A percentile compares a stretch with the other conserved stretches of the same genome.
phyloP scores from a whole-genome alignment of 2,113 vertebrate genomes.

The Ginglymostoma cirratum region DNA sequence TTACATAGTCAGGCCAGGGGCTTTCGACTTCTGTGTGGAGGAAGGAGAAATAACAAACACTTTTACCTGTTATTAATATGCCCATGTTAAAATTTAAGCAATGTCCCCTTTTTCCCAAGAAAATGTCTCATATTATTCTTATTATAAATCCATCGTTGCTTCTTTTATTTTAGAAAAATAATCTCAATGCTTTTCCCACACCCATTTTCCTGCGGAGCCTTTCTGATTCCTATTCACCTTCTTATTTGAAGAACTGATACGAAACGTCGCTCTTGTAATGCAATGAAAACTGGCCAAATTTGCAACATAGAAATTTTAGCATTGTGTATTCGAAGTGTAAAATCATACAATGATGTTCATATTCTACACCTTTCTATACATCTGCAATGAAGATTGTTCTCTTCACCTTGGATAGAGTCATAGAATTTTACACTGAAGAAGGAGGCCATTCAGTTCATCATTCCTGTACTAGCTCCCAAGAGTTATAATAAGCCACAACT shows the following conservation, averaged over 20 bases:
- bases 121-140: neutral
- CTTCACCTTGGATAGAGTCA: neutral
- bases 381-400: neutral
- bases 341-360: neutral
- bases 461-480: too few relatives aligned
- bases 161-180: neutral
- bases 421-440: too few relatives aligned
- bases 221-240: neutral
- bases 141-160: too few relatives aligned
- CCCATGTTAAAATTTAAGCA: neutral
- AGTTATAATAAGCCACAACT: too few relatives aligned
- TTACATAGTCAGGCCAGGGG: slow-evolving; percentile 30
- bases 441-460: too few relatives aligned
- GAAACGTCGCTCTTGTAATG: neutral
- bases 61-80: slow-evolving; percentile 13
- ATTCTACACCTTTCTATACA: neutral
- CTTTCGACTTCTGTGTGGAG: slow-evolving; percentile 35
- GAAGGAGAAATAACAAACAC: slow-evolving; percentile 24
- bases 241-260: neutral
- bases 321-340: neutral
- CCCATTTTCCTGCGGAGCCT: neutral
- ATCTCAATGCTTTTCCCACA: neutral
- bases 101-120: neutral
- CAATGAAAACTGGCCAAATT: neutral
- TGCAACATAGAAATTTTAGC: neutral